phyloP scores from a whole-genome alignment of 2,888 invertebrate genomes.

The Euphydryas editha region DNA sequence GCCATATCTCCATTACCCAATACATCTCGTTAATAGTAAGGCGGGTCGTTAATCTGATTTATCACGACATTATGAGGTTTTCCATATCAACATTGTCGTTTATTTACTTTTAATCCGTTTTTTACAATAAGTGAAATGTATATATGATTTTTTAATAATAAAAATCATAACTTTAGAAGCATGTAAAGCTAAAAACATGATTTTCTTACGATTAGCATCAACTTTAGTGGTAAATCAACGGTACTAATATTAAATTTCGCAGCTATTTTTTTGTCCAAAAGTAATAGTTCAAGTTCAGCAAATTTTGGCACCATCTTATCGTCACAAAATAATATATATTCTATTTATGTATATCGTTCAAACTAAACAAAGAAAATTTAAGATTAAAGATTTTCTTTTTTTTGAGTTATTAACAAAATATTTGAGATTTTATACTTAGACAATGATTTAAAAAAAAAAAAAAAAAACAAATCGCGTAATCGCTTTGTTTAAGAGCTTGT shows the following conservation, averaged over 20 bases:
- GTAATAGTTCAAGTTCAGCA: conserved; percentile 22
- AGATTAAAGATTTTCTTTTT: neutral
- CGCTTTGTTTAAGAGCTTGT: conserved; percentile 20
- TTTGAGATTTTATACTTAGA: neutral
- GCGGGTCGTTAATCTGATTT: conserved; percentile 27
- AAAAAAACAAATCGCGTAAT: neutral
- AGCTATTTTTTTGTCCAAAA: conserved; percentile 19
- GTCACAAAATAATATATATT: neutral
- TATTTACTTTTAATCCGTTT: conserved; percentile 19
- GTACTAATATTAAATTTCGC: conserved; percentile 28
- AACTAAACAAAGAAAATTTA: neutral
- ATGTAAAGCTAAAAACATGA: neutral
- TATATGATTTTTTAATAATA: neutral
- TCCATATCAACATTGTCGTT: conserved; percentile 31
- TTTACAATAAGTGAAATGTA: neutral
- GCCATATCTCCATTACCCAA: conserved; percentile 9
- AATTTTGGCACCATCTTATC: conserved; percentile 15
- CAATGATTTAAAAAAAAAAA: too few species aligned
- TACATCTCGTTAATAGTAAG: conserved; percentile 31
- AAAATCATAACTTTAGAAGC: neutral
- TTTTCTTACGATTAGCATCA: conserved; percentile 15
- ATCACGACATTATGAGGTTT: conserved; percentile 31
- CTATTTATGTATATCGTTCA: neutral
- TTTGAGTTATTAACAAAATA: neutral
- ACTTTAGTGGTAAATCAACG: conserved; percentile 18